Percentiles rank a stretch among this genome's conserved stretches.
Evolutionary conservation across 2,888 invertebrate genomes (phyloP).

Genomic region (Endomychus coccineus): DNA sequence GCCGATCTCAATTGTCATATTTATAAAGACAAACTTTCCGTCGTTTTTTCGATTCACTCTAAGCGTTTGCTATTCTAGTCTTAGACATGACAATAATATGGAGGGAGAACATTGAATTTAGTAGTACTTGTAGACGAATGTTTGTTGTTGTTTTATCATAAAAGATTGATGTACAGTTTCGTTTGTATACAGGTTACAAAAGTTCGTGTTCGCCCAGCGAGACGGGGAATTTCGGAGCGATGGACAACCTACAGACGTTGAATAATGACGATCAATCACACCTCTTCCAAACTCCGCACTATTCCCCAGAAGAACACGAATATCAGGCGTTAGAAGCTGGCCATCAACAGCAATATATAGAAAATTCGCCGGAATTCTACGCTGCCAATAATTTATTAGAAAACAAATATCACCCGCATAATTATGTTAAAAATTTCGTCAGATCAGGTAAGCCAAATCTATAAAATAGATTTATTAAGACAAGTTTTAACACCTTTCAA

Average conservation of each 20-base stretch:
- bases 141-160: too few relatives aligned
- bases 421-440: conserved; percentile 63
- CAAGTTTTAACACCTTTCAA: too few relatives aligned
- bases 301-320: conserved; percentile 53
- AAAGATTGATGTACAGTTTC: too few relatives aligned
- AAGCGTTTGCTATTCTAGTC: too few relatives aligned
- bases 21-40: too few relatives aligned
- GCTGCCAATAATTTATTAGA: conserved; percentile 49
- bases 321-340: conserved; percentile 49
- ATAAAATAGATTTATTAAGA: too few relatives aligned
- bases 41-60: too few relatives aligned
- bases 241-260: conserved; percentile 45
- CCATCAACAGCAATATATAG: conserved; percentile 55
- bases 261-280: conserved; percentile 39
- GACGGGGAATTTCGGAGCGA: conserved; percentile 50
- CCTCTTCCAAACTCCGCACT: conserved; percentile 38
- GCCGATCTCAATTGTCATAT: too few relatives aligned
- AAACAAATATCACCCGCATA: conserved; percentile 63
- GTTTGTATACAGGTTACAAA: conserved; percentile 35
- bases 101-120: too few relatives aligned
- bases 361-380: conserved; percentile 69
- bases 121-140: too few relatives aligned
- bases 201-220: conserved; percentile 48
- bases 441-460: conserved; percentile 49
- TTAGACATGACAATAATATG: too few relatives aligned